Conservation (phyloP, 2,888 invertebrate species). For the Blera fallax region DNA sequence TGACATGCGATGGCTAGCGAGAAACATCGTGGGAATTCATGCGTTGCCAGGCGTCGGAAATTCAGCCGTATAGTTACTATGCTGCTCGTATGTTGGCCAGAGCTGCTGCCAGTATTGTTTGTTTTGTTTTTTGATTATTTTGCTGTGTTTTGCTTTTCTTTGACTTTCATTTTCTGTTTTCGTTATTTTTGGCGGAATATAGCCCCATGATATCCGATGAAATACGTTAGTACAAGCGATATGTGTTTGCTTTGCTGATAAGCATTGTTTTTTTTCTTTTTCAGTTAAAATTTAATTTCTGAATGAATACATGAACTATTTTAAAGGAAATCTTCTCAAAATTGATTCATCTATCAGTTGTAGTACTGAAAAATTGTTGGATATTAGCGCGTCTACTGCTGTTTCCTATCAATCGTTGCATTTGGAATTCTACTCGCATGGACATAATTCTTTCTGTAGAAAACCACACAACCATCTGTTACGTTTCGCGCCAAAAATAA, state of each 20-base stretch:
- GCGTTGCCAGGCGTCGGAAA: constrained; percentile 42
- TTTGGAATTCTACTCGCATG: background rate
- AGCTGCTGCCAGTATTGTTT: constrained; percentile 41
- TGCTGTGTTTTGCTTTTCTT: constrained; percentile 19
- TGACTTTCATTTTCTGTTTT: constrained; percentile 17
- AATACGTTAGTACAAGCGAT: background rate
- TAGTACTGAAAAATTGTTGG: too few relatives aligned
- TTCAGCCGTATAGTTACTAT: constrained; percentile 26
- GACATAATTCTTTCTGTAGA: too few relatives aligned
- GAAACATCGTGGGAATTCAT: background rate
- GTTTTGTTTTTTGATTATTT: constrained; percentile 46
- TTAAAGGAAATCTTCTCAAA: too few relatives aligned
- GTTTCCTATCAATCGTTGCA: background rate
- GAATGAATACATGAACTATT: too few relatives aligned
- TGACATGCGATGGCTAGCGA: constrained; percentile 10
- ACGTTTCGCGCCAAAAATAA: constrained; percentile 23
- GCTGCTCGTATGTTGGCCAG: background rate
- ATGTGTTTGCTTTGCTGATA: too few relatives aligned
- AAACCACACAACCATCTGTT: background rate
- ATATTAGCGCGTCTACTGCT: too few relatives aligned
- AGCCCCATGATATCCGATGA: background rate
- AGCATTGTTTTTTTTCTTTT: too few relatives aligned
- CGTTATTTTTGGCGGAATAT: background rate
- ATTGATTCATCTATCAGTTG: too few relatives aligned
- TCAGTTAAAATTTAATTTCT: too few relatives aligned